Evolutionary conservation across 2,797 vertebrate species (phyloP), one percentile per base, ranked within the genome.

Genomic region (Pangasius krempfi): DNA sequence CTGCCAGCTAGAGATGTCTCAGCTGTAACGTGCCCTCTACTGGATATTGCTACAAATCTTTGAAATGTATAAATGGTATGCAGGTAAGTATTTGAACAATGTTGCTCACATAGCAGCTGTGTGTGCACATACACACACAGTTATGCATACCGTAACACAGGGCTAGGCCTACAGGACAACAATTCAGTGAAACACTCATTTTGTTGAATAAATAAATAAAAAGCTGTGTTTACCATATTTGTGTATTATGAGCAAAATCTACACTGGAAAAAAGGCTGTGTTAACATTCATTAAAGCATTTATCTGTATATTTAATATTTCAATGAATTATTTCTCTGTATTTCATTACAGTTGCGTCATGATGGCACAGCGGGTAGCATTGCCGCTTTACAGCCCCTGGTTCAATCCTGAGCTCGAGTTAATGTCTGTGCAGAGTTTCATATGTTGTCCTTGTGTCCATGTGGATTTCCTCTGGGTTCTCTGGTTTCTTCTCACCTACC

Each of bases 201-300:
- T 44, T 82, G 80, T 82, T 82, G 80, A 82, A 82, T 82, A 82
- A 82, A 62, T 82, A 82, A 47, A 62, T 82, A 82, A 47, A 64
- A 62, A 82, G n/a, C 30, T 22, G 18, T 25, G 52, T 58, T 56
- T 37, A 25, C 56, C 20, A 50, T 22, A 8, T 30, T 68, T 50
- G 25, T 64, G 37, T 83, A 81, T 40, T 81, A 81, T 60, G 79
- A 40, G 33, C 12, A 60, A 81, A 27, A 40, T 5, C 79, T 60
- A 60, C 56, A 27, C 25, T 30, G 16, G n/a, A 33, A 56, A 56
- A 80, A 83, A 47, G 52, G 8, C 6, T 4, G n/a, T 56, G 54
- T n/a, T 62, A 30, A 81, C 18, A 4, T 78, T 78, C 16, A 50
- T 79, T 33, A 58, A 54, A 54, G 30, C 1, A 2, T n/a, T 83